These are phyloP conservation scores for Dynastes tityus DNA, from an alignment of 2,888 invertebrate genomes.

Conservation along the genomic window DNA sequence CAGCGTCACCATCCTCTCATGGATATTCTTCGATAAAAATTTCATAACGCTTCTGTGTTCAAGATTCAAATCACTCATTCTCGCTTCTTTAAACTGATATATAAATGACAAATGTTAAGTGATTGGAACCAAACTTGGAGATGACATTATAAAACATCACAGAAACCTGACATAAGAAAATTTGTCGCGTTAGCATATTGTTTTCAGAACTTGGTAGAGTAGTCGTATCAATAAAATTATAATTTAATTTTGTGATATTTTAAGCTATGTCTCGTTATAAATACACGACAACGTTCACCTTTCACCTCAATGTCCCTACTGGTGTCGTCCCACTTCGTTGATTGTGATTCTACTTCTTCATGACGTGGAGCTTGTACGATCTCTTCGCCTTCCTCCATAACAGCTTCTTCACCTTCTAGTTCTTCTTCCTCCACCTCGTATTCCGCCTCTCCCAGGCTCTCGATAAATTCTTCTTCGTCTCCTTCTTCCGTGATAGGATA, in stretches of 20 bases:
- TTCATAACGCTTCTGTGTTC: no score
- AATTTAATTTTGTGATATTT: background rate
- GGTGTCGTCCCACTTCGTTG: constrained; percentile 48
- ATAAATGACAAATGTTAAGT: no score
- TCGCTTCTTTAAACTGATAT: no score
- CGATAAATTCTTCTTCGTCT: constrained; percentile 63
- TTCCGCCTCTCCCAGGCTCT: constrained; percentile 12
- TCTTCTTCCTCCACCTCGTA: constrained; percentile 49
- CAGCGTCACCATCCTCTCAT: no score
- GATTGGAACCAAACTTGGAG: no score
- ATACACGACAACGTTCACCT: constrained; percentile 33
- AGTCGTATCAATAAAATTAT: no score
- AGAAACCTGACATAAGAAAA: no score
- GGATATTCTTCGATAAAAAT: no score
- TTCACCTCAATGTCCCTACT: constrained; percentile 48
- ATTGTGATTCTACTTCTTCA: constrained; percentile 53
- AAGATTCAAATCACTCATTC: no score
- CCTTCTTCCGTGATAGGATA: constrained; percentile 57
- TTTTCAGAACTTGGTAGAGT: no score
- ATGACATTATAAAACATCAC: no score
- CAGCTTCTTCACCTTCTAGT: constrained; percentile 32
- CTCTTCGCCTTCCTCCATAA: constrained; percentile 29
- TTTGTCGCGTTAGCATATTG: no score
- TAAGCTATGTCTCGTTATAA: background rate
- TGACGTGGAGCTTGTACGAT: background rate